Percentiles rank a stretch among this genome's conserved stretches.
These are phyloP conservation scores for Hemithea aestivaria DNA, from an alignment of 2,888 invertebrate genomes.

Conservation along the genomic window DNA sequence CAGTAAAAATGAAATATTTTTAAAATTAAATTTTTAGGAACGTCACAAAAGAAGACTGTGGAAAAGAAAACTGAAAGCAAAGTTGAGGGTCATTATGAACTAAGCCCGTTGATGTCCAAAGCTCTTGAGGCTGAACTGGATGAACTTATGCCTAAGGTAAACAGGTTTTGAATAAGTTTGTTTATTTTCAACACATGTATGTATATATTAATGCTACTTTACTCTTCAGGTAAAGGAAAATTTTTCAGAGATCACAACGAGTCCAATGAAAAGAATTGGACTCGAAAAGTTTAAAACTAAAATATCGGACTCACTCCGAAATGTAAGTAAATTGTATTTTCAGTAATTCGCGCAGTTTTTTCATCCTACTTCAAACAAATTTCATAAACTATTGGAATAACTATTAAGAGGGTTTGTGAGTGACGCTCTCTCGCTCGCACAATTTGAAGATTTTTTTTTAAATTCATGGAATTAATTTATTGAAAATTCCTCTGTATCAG, in stretches of 20 bases:
- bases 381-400: no score
- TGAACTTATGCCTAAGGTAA: slow-evolving; percentile 49
- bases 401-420: no score
- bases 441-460: no score
- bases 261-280: slow-evolving; percentile 38
- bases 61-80: not conserved
- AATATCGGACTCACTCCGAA: slow-evolving; percentile 45
- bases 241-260: slow-evolving; percentile 37
- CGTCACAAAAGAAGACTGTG: not conserved
- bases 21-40: not conserved
- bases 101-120: slow-evolving; percentile 38
- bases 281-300: slow-evolving; percentile 41
- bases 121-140: slow-evolving; percentile 47
- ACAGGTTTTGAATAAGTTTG: no score
- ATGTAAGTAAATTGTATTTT: slow-evolving; percentile 40
- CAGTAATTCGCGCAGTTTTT: not conserved
- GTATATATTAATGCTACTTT: not conserved
- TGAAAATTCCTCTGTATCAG: no score
- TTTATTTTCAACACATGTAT: no score
- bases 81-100: slow-evolving; percentile 30
- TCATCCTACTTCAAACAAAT: no score
- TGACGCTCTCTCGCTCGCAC: no score
- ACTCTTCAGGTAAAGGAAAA: slow-evolving; percentile 46
- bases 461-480: no score
- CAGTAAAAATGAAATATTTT: no score